These are phyloP conservation scores for Hystrix cristata DNA, from an alignment of 2,113 vertebrate species.

Conservation along the genomic window DNA sequence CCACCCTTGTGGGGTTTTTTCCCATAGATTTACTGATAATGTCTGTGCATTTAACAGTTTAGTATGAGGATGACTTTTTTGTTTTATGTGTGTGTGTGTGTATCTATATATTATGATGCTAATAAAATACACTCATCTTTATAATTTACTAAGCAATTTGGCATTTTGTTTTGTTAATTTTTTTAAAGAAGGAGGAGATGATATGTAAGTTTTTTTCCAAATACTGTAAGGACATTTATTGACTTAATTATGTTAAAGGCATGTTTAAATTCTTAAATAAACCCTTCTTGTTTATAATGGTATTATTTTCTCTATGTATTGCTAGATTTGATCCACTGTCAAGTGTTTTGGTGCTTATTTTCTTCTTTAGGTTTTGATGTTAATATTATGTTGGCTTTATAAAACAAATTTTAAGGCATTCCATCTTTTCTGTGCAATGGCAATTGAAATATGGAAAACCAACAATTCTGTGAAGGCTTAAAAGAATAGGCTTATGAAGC, in stretches of 20 bases:
- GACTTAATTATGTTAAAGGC: neutral
- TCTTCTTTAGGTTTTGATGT: constrained; percentile 1
- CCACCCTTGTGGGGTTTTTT: neutral
- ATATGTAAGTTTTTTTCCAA: neutral
- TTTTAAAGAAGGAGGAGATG: constrained; percentile 16
- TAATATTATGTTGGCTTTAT: constrained; percentile 22
- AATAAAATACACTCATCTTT: constrained; percentile 38
- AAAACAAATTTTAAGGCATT: neutral
- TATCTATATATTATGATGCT: neutral
- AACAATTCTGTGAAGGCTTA: neutral
- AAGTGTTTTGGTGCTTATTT: neutral
- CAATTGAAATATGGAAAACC: neutral
- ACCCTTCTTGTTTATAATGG: neutral
- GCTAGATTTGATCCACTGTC: neutral
- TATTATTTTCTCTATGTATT: constrained; percentile 6
- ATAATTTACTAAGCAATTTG: constrained; percentile 24
- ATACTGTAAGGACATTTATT: constrained; percentile 33
- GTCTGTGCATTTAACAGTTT: constrained; percentile 34
- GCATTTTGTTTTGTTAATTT: neutral
- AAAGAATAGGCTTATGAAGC: constrained; percentile 1
- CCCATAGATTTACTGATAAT: neutral
- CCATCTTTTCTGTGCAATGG: neutral
- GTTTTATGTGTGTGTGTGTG: neutral
- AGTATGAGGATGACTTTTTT: neutral
- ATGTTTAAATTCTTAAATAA: constrained; percentile 8